phyloP scores from a whole-genome alignment of 2,113 vertebrate species.

The Nanorana parkeri region DNA sequence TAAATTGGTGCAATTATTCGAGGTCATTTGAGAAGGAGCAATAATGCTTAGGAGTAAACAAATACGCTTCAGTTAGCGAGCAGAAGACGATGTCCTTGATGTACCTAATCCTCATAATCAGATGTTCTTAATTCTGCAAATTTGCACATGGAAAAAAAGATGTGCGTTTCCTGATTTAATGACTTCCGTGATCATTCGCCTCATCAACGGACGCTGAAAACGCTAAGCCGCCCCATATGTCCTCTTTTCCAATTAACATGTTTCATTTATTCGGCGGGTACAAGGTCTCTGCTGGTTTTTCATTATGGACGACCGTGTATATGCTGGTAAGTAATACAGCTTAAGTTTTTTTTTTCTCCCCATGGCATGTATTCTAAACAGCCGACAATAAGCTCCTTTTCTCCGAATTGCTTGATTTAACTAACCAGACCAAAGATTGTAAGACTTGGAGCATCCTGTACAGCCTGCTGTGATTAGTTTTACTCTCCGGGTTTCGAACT shows the following conservation, averaged over 20 bases:
- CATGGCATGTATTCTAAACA: constrained; percentile 69
- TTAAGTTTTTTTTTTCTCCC: constrained; percentile 67
- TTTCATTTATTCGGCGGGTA: constrained; percentile 62
- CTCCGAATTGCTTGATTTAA: constrained; percentile 78
- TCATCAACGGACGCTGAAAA: constrained; percentile 61
- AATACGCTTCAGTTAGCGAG: not conserved
- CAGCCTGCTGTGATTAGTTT: constrained; percentile 70
- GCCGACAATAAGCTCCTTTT: constrained; percentile 82
- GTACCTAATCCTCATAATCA: constrained; percentile 60
- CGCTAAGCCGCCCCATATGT: constrained; percentile 79
- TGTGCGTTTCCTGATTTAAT: constrained; percentile 68
- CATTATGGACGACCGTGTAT: constrained; percentile 67
- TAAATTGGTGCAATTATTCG: constrained; percentile 12
- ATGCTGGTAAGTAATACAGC: constrained; percentile 75
- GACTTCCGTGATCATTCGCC: constrained; percentile 60
- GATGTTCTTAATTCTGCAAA: constrained; percentile 55
- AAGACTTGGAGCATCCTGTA: constrained; percentile 66
- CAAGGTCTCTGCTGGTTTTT: constrained; percentile 68
- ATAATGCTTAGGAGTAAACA: not conserved
- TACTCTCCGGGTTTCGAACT: constrained; percentile 65
- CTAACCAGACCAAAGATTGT: constrained; percentile 71
- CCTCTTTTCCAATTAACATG: constrained; percentile 69
- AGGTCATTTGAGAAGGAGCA: not conserved
- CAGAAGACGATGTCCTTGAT: constrained; percentile 57
- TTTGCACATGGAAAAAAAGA: constrained; percentile 42